Conservation (phyloP, 2,888 invertebrate genomes). For the Byasa hedistus region DNA sequence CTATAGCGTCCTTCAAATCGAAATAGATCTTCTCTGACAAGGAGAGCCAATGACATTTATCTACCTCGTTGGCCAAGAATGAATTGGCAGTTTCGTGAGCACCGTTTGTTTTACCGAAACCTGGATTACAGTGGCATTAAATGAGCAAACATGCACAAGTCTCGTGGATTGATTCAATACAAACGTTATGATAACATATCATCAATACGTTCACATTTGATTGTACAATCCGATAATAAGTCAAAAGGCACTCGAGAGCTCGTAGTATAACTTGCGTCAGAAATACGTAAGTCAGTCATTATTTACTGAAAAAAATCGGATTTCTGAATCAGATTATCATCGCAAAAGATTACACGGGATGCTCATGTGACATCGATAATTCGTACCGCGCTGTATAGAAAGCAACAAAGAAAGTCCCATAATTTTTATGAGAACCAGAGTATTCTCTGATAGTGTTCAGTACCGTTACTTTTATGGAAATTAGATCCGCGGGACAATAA, state of each 20-base stretch:
- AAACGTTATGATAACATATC: conserved; percentile 23
- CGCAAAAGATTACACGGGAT: background rate
- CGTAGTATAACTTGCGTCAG: conserved; percentile 9
- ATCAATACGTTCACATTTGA: conserved; percentile 22
- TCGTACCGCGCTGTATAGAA: background rate
- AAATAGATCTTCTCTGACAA: no score
- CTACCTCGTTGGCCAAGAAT: no score
- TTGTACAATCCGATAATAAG: conserved; percentile 28
- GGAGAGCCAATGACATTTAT: no score
- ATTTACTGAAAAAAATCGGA: background rate
- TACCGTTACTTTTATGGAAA: no score
- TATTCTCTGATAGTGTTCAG: no score
- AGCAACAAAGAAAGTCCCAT: no score
- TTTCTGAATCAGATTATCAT: background rate
- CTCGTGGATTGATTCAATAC: conserved; percentile 5
- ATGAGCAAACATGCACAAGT: background rate
- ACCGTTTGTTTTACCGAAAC: background rate
- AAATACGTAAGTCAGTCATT: background rate
- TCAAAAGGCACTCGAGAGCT: conserved; percentile 28
- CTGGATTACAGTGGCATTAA: background rate
- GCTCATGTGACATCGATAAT: background rate
- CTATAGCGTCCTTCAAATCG: no score
- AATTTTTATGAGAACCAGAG: no score
- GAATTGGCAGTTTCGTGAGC: no score
- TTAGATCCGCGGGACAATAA: no score